phyloP scores from a whole-genome alignment of 2,797 vertebrate genomes.

The Gila robusta region DNA sequence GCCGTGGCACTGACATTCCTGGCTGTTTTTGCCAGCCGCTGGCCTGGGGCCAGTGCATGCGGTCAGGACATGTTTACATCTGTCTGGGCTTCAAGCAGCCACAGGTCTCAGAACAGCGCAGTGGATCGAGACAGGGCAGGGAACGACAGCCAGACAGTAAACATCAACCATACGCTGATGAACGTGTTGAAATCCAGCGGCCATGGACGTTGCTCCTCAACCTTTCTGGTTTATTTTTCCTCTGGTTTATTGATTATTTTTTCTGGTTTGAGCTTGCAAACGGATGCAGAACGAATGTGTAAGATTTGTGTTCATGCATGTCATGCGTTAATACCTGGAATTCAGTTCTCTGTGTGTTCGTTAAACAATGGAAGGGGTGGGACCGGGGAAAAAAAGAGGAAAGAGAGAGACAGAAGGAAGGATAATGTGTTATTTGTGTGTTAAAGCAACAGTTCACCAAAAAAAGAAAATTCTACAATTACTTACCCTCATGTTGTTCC shows the following conservation, averaged over 20 bases:
- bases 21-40: conserved; percentile 64
- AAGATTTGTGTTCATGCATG: conserved; percentile 32
- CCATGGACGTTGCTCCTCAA: conserved; percentile 14
- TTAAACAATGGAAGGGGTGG: conserved; percentile 14
- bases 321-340: neutral
- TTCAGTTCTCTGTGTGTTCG: conserved; percentile 14
- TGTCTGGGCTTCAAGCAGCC: conserved; percentile 75
- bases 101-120: conserved; percentile 48
- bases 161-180: conserved; percentile 53
- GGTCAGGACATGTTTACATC: conserved; percentile 83
- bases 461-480: neutral
- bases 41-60: conserved; percentile 73
- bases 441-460: conserved; percentile 12
- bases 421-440: conserved; percentile 17
- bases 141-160: conserved; percentile 53
- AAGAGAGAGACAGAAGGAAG: neutral
- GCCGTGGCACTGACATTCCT: conserved; percentile 54
- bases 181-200: conserved; percentile 56
- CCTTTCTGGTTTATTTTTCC: conserved; percentile 47
- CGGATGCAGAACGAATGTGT: neutral
- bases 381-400: neutral
- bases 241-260: conserved; percentile 31
- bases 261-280: conserved; percentile 18
- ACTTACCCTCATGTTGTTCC: neutral
- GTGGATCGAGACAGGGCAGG: conserved; percentile 29